Percentiles rank a stretch among this genome's conserved stretches.
phyloP scores from a whole-genome alignment of 2,797 vertebrate genomes.

The Amazona ochrocephala region DNA sequence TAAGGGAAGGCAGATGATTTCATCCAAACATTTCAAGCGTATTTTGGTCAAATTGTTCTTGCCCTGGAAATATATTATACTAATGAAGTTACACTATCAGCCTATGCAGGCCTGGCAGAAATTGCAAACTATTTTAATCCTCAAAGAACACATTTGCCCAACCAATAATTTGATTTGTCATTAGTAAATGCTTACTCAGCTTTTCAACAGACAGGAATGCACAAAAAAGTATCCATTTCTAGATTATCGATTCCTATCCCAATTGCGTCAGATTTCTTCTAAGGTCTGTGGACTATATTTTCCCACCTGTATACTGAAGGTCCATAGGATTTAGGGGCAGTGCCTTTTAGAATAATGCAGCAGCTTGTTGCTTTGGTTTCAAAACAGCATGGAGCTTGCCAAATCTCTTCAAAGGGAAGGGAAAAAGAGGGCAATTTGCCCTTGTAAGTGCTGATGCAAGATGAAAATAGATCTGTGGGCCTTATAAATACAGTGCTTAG shows the following conservation, averaged over 20 bases:
- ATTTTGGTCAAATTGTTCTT: slow-evolving; percentile 26
- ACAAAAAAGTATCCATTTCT: background rate
- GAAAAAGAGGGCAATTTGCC: background rate
- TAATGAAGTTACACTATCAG: slow-evolving; percentile 10
- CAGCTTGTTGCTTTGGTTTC: slow-evolving; percentile 18
- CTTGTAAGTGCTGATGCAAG: slow-evolving; percentile 10
- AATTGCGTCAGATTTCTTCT: background rate
- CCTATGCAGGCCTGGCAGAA: slow-evolving; percentile 23
- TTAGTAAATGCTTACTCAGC: slow-evolving; percentile 33
- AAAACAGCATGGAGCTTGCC: background rate
- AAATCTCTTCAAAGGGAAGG: background rate
- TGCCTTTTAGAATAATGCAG: slow-evolving; percentile 2
- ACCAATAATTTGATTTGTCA: slow-evolving; percentile 13
- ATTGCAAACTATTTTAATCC: slow-evolving; percentile 24
- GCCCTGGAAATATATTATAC: background rate
- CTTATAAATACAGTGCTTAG: background rate
- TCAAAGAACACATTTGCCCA: slow-evolving; percentile 16
- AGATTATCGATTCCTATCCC: background rate
- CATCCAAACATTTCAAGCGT: background rate
- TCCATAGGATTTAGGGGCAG: background rate
- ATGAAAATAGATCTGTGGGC: background rate
- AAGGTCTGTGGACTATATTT: background rate
- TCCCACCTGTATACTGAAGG: background rate
- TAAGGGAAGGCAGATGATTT: background rate
- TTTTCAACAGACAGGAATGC: slow-evolving; percentile 23